Base-by-base conservation (phyloP, 2,888 invertebrate genomes). In the Eupithecia subfuscata region DNA sequence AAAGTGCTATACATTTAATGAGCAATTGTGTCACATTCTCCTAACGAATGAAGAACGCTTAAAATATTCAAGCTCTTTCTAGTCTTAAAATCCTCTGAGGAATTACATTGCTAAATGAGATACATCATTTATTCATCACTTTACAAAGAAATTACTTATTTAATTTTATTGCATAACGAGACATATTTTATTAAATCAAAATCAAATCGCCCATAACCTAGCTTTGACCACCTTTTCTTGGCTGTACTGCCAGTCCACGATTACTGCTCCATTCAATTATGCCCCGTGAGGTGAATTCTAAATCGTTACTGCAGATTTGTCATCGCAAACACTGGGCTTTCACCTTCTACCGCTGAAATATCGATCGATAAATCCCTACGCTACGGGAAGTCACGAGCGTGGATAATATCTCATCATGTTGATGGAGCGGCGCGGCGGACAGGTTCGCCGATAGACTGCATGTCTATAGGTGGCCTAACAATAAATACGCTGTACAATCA, bases 401-500 rank as follows among this genome's bases (percentile, higher is more conserved):
- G 81, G 81, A 85, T 85, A 84, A 86, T 85, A 82, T 82, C 81
- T 79, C 83, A 82, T 84, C 82, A 85, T 85, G 85, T 85, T 85
- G 87, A 90, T 88, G 86, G 85, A 83, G 87, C 84, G 83, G 81
- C 81, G 87, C 84, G 83, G 80, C 81, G 81, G 86, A 86, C 84
- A 84, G 86, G 84, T 85, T 86, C 84, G 22, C 68, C 83, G 82
- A 85, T 88, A 86, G 83, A 80, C 83, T 82, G 84, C 84, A 84
- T 84, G 82, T 86, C 75, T 85, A 84, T 84, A 83, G 84, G 86
- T 84, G 84, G 84, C 83, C 85, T 87, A 84, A 83, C 82, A 89
- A 90, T 91, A 90, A 90, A 89, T 87, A 90, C 86, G 89, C 90
- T 87, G 90, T 86, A 90, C 90, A 89, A 91, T 90, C 90, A 92